Evolutionary conservation across 2,797 vertebrate species (phyloP).

Genomic region (Aulostomus chinensis): DNA sequence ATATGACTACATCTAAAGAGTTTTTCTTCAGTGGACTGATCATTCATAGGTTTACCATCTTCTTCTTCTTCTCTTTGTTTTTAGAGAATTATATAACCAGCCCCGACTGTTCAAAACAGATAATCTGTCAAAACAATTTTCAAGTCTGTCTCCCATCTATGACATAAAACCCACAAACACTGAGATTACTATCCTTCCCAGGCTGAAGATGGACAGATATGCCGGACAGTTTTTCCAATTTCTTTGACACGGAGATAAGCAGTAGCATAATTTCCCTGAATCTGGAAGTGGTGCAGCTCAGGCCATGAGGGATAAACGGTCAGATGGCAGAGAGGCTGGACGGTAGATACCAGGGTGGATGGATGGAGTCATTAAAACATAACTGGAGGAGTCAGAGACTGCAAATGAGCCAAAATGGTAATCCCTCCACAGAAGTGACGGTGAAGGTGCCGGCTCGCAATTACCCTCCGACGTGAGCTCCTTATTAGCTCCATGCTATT

Average conservation of each 20-base stretch:
- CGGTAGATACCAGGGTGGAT: slow-evolving; percentile 1
- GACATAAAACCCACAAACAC: slow-evolving; percentile 25
- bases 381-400: slow-evolving; percentile 4
- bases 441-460: slow-evolving; percentile 16
- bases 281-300: slow-evolving; percentile 15
- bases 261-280: slow-evolving; percentile 37
- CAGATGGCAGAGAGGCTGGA: slow-evolving; percentile 19
- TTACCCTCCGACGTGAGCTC: slow-evolving; percentile 9
- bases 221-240: slow-evolving; percentile 13
- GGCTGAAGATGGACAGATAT: slow-evolving; percentile 48
- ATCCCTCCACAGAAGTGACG: slow-evolving; percentile 8
- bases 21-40: too few species aligned
- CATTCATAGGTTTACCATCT: slow-evolving; percentile 12
- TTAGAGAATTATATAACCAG: slow-evolving; percentile 31
- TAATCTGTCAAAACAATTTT: slow-evolving; percentile 48
- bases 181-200: slow-evolving; percentile 37
- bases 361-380: slow-evolving; percentile 26
- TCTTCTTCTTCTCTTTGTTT: slow-evolving; percentile 6
- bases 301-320: slow-evolving; percentile 19
- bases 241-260: slow-evolving; percentile 44
- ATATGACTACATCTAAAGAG: neutral
- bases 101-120: slow-evolving; percentile 18
- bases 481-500: slow-evolving; percentile 26
- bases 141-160: slow-evolving; percentile 24
- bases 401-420: slow-evolving; percentile 18